Base-by-base conservation (phyloP, 1,140 invertebrate species). In the Nasonia longicornis region DNA sequence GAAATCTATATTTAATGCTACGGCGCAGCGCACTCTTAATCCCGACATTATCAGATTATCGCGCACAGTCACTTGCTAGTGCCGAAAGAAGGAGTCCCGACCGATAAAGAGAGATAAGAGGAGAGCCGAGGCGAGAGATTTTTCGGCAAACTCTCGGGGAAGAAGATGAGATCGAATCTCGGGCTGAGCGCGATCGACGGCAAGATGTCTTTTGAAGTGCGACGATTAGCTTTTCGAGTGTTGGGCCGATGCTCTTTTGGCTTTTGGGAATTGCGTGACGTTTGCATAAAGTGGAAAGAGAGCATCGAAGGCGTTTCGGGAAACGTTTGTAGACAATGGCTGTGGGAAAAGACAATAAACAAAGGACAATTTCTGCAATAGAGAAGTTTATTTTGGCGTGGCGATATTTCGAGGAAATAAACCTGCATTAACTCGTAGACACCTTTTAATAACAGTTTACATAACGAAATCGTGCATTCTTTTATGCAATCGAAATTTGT, bases 1-100 rank as follows among this genome's bases (percentile, higher is more conserved):
- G 83, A 86, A 87, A 88, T 88, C 85, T 86, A 85, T 87, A 85
- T 87, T 87, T 86, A 86, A 87, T 85, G 82, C 84, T 77, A 22
- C 31, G 79, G 80, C 83, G 74, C 76, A 35, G 31, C 79, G 82
- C 81, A 79, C 83, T 85, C 85, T 87, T 85, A 86, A 85, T 85
- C 82, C 83, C 75, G 70, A 82, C 82, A 85, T 87, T 87, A 86
- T 87, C 86, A 84, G 86, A 87, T 87, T 86, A 87, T 86, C 85
- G 83, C 83, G 48, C 73, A n/a, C 26, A 48, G 58, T 64, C 79
- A 20, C 78, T 58, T 52, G n/a, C 42, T n/a, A 35, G 20, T 35
- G 38, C 45, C 64, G 52, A 26, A 67, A 31, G 64, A 67, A 67
- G 2, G 64, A 20, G 22, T 22, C 66, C 12, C 2, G 38, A 26